Conservation (phyloP, 2,797 vertebrate species). For the Clarias pachynema region DNA sequence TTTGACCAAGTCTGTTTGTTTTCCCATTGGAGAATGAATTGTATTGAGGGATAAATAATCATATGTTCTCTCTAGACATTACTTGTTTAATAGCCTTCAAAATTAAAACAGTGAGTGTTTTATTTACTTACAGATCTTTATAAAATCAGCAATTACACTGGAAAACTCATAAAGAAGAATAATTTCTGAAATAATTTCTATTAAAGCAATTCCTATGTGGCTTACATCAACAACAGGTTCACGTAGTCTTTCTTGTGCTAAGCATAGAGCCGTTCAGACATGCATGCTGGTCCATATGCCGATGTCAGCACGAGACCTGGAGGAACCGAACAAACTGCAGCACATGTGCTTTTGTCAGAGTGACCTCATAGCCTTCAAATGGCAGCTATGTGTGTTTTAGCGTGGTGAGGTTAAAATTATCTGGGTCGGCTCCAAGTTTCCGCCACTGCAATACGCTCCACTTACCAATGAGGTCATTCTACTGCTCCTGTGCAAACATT, state of each 20-base stretch:
- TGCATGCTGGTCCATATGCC: not conserved
- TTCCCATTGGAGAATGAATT: not conserved
- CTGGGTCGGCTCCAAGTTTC: conserved; percentile 47
- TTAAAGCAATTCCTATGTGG: not conserved
- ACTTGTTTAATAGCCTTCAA: not conserved
- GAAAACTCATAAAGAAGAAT: not conserved
- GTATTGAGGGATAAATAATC: not conserved
- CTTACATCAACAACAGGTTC: not conserved
- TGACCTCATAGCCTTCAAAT: conserved; percentile 54
- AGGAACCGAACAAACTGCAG: conserved; percentile 11
- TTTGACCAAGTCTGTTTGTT: not conserved
- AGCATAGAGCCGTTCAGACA: conserved; percentile 1
- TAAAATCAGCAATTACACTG: not conserved
- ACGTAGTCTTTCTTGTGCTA: not conserved
- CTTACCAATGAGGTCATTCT: conserved; percentile 56
- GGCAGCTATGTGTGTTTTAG: conserved; percentile 52
- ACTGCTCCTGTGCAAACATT: conserved; percentile 38
- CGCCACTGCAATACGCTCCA: conserved; percentile 52
- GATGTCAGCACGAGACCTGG: not conserved
- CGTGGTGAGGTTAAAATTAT: conserved; percentile 54
- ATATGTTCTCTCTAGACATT: not conserved
- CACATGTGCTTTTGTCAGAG: conserved; percentile 28
- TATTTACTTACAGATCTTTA: not conserved
- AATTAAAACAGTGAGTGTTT: not conserved
- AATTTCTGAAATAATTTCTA: not conserved